Percentiles rank a stretch among this genome's conserved stretches.
Conservation (phyloP, 2,113 vertebrate genomes). For the Daboia siamensis region DNA sequence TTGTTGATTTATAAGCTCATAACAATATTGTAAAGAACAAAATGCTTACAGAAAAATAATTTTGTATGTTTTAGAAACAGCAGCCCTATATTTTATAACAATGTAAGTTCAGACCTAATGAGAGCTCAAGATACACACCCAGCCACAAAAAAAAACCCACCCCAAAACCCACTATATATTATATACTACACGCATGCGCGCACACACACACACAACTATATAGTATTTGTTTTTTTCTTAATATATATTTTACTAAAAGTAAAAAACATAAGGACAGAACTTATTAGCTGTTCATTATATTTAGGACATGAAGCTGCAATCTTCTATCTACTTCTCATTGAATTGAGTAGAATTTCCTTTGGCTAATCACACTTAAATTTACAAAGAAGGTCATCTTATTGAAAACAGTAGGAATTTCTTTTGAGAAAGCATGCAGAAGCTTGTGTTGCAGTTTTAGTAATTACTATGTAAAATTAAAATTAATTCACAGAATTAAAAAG, state of each 20-base stretch:
- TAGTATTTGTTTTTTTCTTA: too few species aligned
- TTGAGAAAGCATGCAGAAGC: background rate
- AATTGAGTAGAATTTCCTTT: background rate
- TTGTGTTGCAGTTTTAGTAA: background rate
- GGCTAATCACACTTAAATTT: background rate
- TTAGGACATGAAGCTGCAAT: background rate
- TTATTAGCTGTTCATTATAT: background rate
- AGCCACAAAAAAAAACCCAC: background rate
- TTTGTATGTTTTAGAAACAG: background rate
- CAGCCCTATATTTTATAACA: constrained; percentile 41
- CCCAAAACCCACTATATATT: background rate
- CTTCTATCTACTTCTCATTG: background rate
- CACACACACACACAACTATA: too few species aligned
- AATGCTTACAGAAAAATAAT: background rate
- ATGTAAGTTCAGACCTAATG: constrained; percentile 36
- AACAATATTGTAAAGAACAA: constrained; percentile 34
- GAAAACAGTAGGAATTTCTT: background rate
- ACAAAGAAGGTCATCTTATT: background rate
- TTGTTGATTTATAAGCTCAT: constrained; percentile 52
- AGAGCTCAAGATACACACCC: background rate
- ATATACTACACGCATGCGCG: background rate
- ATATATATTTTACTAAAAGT: background rate
- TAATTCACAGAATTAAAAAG: constrained; percentile 2
- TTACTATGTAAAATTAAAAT: constrained; percentile 13
- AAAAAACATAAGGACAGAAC: background rate